A percentile compares a stretch with the other conserved stretches of the same genome.
Conservation (phyloP, 1,140 invertebrate genomes). For the Leptopilina boulardi region DNA sequence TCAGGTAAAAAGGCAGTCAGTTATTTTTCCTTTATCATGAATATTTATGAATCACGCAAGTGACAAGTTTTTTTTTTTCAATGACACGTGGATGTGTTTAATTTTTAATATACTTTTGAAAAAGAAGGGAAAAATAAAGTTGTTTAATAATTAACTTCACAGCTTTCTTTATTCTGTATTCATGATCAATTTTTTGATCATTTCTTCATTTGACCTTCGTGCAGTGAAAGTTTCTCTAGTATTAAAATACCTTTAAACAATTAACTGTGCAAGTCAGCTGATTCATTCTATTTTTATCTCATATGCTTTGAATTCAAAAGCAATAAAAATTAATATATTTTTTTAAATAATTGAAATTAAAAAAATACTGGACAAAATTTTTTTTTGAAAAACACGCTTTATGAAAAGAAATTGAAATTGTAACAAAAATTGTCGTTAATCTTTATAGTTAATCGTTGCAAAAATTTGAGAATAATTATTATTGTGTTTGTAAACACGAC, state of each 20-base stretch:
- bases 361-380: no score
- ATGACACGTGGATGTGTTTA: background rate
- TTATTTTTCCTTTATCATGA: no score
- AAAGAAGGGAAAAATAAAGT: background rate
- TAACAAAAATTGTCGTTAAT: no score
- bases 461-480: no score
- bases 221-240: conserved; percentile 12
- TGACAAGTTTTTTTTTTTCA: background rate
- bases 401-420: no score
- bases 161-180: background rate
- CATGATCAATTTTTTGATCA: background rate
- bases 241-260: background rate
- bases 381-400: no score
- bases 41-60: background rate
- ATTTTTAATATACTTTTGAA: background rate
- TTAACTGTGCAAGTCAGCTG: background rate
- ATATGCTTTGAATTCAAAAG: no score
- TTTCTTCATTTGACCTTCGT: background rate
- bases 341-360: no score
- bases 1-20: no score
- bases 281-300: background rate
- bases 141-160: background rate
- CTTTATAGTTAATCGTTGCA: no score
- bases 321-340: no score
- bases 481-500: no score